Percentiles rank a stretch among this genome's conserved stretches.
Conservation (phyloP, 2,797 vertebrate genomes). For the Crypturellus tataupa region DNA sequence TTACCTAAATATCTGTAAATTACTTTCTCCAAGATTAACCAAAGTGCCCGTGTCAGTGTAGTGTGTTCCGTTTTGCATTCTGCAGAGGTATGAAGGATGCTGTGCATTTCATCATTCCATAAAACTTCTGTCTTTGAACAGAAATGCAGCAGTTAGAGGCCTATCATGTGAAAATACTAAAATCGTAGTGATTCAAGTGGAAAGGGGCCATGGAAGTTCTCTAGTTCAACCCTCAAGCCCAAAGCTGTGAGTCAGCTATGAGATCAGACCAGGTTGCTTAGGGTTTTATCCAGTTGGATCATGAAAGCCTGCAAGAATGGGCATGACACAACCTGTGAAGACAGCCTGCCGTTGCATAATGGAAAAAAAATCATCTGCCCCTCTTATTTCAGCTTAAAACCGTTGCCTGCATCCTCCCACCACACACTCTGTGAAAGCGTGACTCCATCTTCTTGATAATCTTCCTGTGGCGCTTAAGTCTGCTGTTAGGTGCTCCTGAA, state of each 20-base stretch:
- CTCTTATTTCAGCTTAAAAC: neutral
- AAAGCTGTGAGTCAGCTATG: neutral
- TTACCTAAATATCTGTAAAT: neutral
- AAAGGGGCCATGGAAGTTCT: neutral
- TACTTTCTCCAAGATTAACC: neutral
- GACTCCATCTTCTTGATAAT: neutral
- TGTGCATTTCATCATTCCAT: neutral
- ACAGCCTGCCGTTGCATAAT: neutral
- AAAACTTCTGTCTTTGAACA: neutral
- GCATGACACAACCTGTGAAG: neutral
- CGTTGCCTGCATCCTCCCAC: neutral
- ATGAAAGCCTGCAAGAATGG: neutral
- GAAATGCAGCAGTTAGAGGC: neutral
- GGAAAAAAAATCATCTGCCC: neutral
- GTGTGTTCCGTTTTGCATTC: neutral
- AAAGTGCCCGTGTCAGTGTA: accelerated
- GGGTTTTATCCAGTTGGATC: neutral
- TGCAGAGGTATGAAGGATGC: neutral
- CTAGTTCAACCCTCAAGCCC: neutral
- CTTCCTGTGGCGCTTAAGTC: neutral
- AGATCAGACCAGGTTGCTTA: neutral
- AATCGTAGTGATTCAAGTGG: neutral
- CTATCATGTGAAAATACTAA: neutral
- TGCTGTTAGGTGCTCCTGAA: neutral
- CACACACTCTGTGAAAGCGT: neutral